phyloP scores from a whole-genome alignment of 2,888 invertebrate genomes.

The Polydrusus tereticollis region DNA sequence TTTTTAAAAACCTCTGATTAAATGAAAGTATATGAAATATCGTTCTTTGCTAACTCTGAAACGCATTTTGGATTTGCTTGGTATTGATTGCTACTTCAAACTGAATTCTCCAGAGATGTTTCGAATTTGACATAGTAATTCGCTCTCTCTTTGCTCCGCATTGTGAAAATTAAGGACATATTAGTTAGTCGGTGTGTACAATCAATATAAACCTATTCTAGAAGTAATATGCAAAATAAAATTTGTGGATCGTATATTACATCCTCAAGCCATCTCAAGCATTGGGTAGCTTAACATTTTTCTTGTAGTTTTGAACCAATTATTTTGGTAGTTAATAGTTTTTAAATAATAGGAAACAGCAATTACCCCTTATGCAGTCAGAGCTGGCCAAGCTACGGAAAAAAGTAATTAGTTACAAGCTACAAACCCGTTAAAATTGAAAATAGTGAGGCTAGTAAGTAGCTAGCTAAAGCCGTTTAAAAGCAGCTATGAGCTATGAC shows the following conservation, averaged over 20 bases:
- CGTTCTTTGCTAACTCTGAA: not conserved
- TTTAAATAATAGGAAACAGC: too few species aligned
- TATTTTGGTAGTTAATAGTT: too few species aligned
- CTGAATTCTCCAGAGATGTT: slow-evolving; percentile 28
- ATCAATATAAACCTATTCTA: slow-evolving; percentile 32
- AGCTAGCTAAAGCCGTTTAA: too few species aligned
- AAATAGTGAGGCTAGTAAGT: too few species aligned
- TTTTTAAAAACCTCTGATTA: not conserved
- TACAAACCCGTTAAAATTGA: too few species aligned
- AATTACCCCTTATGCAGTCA: too few species aligned
- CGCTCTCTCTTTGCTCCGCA: slow-evolving; percentile 34
- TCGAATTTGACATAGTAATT: slow-evolving; percentile 40
- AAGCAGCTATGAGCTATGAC: too few species aligned
- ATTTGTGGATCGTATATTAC: not conserved
- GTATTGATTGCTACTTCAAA: slow-evolving; percentile 39
- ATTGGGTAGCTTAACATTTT: not conserved
- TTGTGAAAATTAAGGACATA: slow-evolving; percentile 41
- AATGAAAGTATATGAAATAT: not conserved
- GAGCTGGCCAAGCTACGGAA: too few species aligned
- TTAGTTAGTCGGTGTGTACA: slow-evolving; percentile 31
- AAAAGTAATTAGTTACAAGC: too few species aligned
- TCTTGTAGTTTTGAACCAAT: not conserved
- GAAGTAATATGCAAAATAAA: slow-evolving; percentile 33
- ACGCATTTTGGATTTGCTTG: slow-evolving; percentile 24
- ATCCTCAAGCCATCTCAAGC: not conserved